Conservation (phyloP, 92 coral and sea anemone species). For the Phymanthus crucifer region DNA sequence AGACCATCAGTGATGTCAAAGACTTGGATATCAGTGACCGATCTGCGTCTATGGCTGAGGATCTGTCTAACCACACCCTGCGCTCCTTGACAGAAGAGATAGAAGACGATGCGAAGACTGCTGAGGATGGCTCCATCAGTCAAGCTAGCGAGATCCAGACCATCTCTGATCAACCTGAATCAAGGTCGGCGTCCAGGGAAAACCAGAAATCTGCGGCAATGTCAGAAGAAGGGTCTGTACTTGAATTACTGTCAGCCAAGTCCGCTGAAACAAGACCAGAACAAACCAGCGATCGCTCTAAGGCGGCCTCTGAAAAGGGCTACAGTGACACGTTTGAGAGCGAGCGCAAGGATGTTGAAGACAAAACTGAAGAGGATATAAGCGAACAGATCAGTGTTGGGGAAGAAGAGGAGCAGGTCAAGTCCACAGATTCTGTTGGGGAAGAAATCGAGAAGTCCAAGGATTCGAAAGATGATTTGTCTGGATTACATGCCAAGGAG, state of each 20-base stretch:
- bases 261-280: background rate
- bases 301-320: slow-evolving; percentile 16
- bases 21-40: slow-evolving; percentile 74
- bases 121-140: slow-evolving; percentile 56
- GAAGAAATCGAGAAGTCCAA: slow-evolving; percentile 6
- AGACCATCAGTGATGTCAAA: slow-evolving; percentile 46
- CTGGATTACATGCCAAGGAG: background rate
- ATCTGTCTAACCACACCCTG: slow-evolving; percentile 8
- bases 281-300: background rate
- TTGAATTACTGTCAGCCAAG: slow-evolving; percentile 6
- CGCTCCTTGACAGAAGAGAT: slow-evolving; percentile 54
- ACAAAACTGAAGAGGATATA: slow-evolving; percentile 61
- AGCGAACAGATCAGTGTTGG: slow-evolving; percentile 67
- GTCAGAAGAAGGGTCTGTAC: background rate
- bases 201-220: background rate
- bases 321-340: slow-evolving; percentile 83
- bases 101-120: slow-evolving; percentile 63
- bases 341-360: slow-evolving; percentile 37
- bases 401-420: slow-evolving; percentile 35
- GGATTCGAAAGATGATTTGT: background rate
- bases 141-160: slow-evolving; percentile 60
- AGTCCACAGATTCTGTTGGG: background rate
- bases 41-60: slow-evolving; percentile 42
- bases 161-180: slow-evolving; percentile 36
- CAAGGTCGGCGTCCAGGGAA: slow-evolving; percentile 6